Evolutionary conservation across 1,140 invertebrate genomes (phyloP).

Genomic region (Scylla paramamosain): DNA sequence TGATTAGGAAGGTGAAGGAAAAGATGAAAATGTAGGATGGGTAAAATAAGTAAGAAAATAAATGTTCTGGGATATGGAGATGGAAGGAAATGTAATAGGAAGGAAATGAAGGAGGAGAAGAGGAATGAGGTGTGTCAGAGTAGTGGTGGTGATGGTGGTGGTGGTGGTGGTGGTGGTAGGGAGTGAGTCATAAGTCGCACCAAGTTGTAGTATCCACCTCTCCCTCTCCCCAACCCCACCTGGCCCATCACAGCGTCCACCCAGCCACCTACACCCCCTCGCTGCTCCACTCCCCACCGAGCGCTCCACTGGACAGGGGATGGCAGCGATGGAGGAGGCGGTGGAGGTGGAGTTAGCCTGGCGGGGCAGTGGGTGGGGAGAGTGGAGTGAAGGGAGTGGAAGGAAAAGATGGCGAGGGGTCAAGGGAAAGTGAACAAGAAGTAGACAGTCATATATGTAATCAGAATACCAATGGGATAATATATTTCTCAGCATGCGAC

Average conservation of each 20-base stretch:
- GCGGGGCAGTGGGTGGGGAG: not conserved
- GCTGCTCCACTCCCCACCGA: not conserved
- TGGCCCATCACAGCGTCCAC: no score
- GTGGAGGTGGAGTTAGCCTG: not conserved
- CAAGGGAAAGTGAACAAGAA: conserved; percentile 13
- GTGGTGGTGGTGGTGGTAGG: not conserved
- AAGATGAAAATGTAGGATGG: not conserved
- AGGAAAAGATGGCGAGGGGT: not conserved
- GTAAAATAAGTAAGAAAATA: not conserved
- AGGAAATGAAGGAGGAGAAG: not conserved
- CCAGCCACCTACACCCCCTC: not conserved
- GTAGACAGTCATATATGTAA: not conserved
- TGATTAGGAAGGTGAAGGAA: no score
- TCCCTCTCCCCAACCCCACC: not conserved
- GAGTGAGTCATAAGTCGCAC: not conserved
- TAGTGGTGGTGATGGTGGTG: not conserved
- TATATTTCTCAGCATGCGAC: no score
- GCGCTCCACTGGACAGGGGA: not conserved
- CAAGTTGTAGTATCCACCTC: not conserved
- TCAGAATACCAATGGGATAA: no score
- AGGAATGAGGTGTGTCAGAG: not conserved
- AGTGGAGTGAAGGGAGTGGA: not conserved
- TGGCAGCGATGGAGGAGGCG: no score
- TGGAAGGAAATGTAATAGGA: not conserved
- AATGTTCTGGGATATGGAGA: not conserved